Evolutionary conservation across 2,113 vertebrate species (phyloP).

Genomic region (Steatornis caripensis): DNA sequence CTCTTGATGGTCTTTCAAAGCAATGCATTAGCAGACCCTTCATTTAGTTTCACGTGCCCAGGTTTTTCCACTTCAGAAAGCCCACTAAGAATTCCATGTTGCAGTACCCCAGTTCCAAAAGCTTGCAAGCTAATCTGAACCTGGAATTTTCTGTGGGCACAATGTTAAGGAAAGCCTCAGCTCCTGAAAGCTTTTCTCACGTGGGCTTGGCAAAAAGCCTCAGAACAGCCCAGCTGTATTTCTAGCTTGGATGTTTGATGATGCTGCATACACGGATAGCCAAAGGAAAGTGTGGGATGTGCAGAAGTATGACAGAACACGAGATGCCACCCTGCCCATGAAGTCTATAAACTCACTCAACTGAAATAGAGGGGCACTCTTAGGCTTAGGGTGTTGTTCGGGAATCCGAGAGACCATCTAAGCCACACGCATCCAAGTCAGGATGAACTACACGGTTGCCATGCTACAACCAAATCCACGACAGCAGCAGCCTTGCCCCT

Average conservation of each 20-base stretch:
- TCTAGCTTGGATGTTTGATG: background rate
- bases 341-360: background rate
- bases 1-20: background rate
- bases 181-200: background rate
- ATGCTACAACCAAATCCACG: no score
- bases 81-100: background rate
- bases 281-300: background rate
- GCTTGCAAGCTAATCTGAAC: background rate
- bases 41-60: background rate
- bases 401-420: background rate
- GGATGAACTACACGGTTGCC: background rate
- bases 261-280: accelerated
- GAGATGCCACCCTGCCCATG: background rate
- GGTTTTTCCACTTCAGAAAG: background rate
- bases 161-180: background rate
- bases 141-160: background rate
- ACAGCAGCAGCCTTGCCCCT: background rate
- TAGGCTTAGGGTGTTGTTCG: background rate
- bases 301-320: background rate
- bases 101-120: background rate
- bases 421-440: background rate
- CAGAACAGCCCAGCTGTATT: background rate
- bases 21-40: background rate
- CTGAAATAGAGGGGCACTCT: background rate
- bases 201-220: background rate